Evolutionary conservation across 2,888 invertebrate genomes (phyloP).

Genomic region (Pyrrhosoma nymphula): DNA sequence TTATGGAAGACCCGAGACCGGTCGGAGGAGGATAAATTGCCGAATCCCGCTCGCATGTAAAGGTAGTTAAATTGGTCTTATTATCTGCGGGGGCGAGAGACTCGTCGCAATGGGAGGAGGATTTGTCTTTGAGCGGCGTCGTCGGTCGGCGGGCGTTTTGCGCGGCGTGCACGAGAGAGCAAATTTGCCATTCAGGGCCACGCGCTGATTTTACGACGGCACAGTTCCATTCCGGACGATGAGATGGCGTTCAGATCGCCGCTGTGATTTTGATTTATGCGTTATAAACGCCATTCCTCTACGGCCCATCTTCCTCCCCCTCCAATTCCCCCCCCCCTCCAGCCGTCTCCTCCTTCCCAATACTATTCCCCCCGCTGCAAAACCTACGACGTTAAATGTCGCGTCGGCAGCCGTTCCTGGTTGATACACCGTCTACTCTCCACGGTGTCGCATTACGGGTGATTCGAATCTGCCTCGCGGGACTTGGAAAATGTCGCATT

Average conservation of each 20-base stretch:
- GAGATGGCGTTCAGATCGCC: constrained; percentile 63
- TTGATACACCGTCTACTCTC: not conserved
- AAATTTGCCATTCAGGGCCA: constrained; percentile 53
- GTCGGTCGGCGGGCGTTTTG: not conserved
- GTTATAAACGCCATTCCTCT: constrained; percentile 39
- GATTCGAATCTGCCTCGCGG: not conserved
- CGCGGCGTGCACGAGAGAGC: not conserved
- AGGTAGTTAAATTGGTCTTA: not conserved
- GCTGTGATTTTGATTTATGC: constrained; percentile 65
- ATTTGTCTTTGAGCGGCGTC: constrained; percentile 38
- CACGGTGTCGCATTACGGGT: no score
- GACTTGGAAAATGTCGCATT: not conserved
- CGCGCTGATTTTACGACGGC: constrained; percentile 61
- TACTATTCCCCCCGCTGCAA: not conserved
- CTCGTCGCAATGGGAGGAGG: constrained; percentile 9
- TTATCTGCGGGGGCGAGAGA: not conserved
- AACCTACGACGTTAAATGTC: constrained; percentile 2
- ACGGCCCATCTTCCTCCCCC: not conserved
- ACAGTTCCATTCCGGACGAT: constrained; percentile 58
- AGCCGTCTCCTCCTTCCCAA: not conserved
- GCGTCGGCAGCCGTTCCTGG: not conserved
- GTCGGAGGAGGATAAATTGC: not conserved
- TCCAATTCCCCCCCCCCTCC: not conserved
- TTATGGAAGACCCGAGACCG: not conserved
- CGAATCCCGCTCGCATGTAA: constrained; percentile 10